Evolutionary conservation across 2,113 vertebrate genomes (phyloP), one percentile per base, ranked within the genome.

Genomic region (Scolopax mira): DNA sequence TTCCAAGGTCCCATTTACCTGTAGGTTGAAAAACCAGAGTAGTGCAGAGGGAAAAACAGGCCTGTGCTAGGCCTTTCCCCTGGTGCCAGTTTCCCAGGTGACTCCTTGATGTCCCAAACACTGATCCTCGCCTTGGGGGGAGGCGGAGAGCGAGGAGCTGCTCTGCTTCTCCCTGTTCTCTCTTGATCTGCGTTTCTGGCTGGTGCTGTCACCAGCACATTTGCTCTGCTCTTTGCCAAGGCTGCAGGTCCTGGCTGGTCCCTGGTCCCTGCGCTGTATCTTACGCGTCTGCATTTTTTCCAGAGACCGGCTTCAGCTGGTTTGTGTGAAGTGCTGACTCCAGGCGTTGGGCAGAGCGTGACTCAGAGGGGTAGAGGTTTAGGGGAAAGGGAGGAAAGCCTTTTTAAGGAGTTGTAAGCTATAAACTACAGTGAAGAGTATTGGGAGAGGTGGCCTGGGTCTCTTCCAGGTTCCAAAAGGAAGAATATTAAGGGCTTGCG

Each of bases 231-330:
- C 39, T 18, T 16, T 92, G 94, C 94, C 91, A 95, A 48, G 61
- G 55, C 57, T 74, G 89, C 94, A 95, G 94, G 94, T 91, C 81
- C 67, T 44, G 81, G 85, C 94, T 86, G 85, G 94, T 92, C 5
- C 18, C 72, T 82, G 85, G 48, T 85, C 71, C 75, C 60, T 10
- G 61, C 23, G 64, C 44, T 11, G 23, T 16, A 10, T 94, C n/a
- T 46, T 46, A 6, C 52, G 69, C 30, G 74, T 77, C 80, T 75
- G 94, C 27, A 1, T 64, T 72, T 62, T 54, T 57, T 17, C 27
- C 27, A 1, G 5, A 41, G 89, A 66, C 75, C 72, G 46, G 94
- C 94, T 83, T 42, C 55, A 65, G 77, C 94, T 87, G 89, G 88
- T 89, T 74, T 48, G 23, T 52, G 80, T 18, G 62, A 92, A 94